A percentile compares a stretch with the other conserved stretches of the same genome.
phyloP scores from a whole-genome alignment of 2,113 vertebrate species.

The Loxodonta africana region DNA sequence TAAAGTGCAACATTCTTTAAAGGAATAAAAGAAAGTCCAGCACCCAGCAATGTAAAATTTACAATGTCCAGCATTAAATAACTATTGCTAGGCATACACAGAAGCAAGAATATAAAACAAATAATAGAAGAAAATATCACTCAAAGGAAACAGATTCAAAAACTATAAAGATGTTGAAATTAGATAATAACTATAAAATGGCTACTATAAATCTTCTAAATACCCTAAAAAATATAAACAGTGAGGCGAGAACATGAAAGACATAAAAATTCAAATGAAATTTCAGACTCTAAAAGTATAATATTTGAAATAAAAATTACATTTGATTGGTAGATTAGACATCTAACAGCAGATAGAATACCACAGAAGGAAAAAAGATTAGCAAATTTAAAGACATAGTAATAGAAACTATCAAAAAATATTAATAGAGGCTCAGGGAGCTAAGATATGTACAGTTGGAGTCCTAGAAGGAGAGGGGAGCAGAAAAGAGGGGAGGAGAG shows the following conservation, averaged over 20 bases:
- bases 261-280: constrained; percentile 22
- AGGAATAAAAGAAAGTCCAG: not conserved
- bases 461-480: not conserved
- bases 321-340: not conserved
- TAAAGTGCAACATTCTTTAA: not conserved
- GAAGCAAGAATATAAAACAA: not conserved
- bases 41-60: not conserved
- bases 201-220: not conserved
- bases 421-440: not conserved
- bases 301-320: not conserved
- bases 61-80: not conserved
- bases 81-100: not conserved
- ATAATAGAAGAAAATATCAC: constrained; percentile 16
- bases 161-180: not conserved
- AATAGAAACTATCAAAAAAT: not conserved
- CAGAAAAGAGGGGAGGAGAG: not conserved
- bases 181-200: not conserved
- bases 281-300: not conserved
- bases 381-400: not conserved
- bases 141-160: not conserved
- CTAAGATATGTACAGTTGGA: not conserved
- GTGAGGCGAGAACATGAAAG: not conserved
- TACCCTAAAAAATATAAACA: not conserved
- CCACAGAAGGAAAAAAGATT: not conserved
- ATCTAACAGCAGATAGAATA: not conserved